Evolutionary conservation across 2,888 invertebrate species (phyloP), one percentile per base, ranked within the genome.

Genomic region (Argyresthia goedartella): DNA sequence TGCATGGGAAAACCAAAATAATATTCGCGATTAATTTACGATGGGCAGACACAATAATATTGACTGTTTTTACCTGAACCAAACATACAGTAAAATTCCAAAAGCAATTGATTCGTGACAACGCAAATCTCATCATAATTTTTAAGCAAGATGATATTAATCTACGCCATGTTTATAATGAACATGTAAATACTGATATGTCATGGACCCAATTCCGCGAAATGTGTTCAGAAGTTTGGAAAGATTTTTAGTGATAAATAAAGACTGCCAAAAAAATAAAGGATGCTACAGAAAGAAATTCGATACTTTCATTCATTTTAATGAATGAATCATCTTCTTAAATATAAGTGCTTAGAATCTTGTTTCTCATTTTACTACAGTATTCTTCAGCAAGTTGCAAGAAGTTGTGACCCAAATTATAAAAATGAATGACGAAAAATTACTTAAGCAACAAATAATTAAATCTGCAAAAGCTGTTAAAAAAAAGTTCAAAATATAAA

Each of bases 221-320:
- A 39, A 13, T 51, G 33, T 51, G 51, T 13, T 36, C 36, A 10
- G 2, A 45, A 34, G n/a, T 34, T 35, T 55, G 55, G 54, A 34
- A 36, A 8, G 45, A 54, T 57, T 52, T 35, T 10, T 55, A 33
- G 50, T 53, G 1, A 57, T 55, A 13, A 53, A 54, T 49, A 60
- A 59, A 54, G 59, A 61, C 43, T 53, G 52, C 51, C 53, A 57
- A n/a, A 36, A 57, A 9, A 54, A 57, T 49, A 47, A 55, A 14
- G 59, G 62, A 34, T 47, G 60, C n/a, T n/a, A n/a, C n/a, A n/a
- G n/a, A n/a, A n/a, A n/a, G n/a, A n/a, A n/a, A n/a, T n/a, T n/a
- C n/a, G 56, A 56, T 33, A 39, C 45, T n/a, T 55, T 55, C 34
- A 47, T 15, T 15, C 1, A 61, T 66, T 58, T 69, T 67, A 9